Evolutionary conservation across 2,888 invertebrate species (phyloP), one percentile per base, ranked within the genome.

Genomic region (Myathropa florea): DNA sequence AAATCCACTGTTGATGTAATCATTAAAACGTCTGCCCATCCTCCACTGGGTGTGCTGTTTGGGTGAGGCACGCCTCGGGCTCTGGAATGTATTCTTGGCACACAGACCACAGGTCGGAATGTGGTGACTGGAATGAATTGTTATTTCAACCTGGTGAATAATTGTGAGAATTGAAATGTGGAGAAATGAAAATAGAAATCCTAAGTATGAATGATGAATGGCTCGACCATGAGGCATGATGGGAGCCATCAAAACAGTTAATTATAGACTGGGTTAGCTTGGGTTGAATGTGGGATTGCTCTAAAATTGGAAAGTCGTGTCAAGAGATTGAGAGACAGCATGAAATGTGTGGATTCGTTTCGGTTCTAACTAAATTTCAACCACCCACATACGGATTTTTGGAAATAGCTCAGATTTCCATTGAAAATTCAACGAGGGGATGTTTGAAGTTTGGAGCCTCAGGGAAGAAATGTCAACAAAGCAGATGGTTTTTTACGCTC

Each of bases 151-250:
- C 36, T 46, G 63, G 55, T 57, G 63, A 39, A 57, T 78, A 71
- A 64, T 71, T 78, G 78, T 78, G 71, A 57, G 78, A 78, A 78
- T 71, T 70, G 70, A 70, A 78, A 78, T 70, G 64, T 71, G 71
- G 70, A 46, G 39, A 59, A 57, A 59, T 23, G 71, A 70, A 70
- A 71, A 70, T 78, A 64, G 78, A 70, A 63, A 61, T 39, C 23
- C 28, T 55, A 55, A 63, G 57, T 57, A 21, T 39, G 39, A 64
- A 64, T 78, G 78, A 78, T 70, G 30, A 78, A 77, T 77, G 53
- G 36, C 26, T 21, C 36, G 21, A 24, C 70, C 59, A 59, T 59
- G 57, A 18, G 70, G 28, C 68, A 53, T 53, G 67, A 57, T 28
- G 67, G 67, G 21, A 36, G 26, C 61, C 28, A 36, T 70, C 63